Percentiles rank a stretch among this genome's conserved stretches.
phyloP scores from a whole-genome alignment of 2,888 invertebrate species.

The Drepana falcataria region DNA sequence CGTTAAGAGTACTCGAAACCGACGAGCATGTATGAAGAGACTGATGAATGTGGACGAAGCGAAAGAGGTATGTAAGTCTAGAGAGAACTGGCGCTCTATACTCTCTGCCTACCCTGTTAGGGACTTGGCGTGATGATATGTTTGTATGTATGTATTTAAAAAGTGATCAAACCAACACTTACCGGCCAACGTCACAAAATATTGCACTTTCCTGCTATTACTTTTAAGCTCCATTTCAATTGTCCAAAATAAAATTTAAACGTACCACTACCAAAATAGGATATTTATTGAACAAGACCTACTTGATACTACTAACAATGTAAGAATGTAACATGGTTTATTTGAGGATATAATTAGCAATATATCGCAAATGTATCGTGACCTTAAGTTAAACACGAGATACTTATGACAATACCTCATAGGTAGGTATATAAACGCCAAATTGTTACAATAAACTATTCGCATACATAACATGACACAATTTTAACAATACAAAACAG shows the following conservation, averaged over 20 bases:
- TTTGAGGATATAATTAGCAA: slow-evolving; percentile 20
- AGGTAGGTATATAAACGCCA: not conserved
- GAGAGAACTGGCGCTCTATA: too few relatives aligned
- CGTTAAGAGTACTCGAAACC: too few relatives aligned
- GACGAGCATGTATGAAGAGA: too few relatives aligned
- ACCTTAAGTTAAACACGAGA: slow-evolving; percentile 14
- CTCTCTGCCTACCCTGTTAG: too few relatives aligned
- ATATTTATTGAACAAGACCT: not conserved
- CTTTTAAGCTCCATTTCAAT: slow-evolving; percentile 20
- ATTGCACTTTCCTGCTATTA: slow-evolving; percentile 25
- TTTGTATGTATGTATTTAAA: too few relatives aligned
- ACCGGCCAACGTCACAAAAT: slow-evolving; percentile 30
- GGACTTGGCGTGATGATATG: too few relatives aligned
- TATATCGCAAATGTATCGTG: slow-evolving; percentile 14
- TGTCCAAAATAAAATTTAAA: not conserved
- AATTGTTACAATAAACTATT: not conserved
- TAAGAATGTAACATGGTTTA: slow-evolving; percentile 8
- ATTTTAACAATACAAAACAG: too few relatives aligned
- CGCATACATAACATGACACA: too few relatives aligned
- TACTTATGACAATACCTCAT: not conserved
- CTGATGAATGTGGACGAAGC: too few relatives aligned
- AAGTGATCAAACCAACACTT: too few relatives aligned
- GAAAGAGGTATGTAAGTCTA: too few relatives aligned
- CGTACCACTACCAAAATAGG: slow-evolving; percentile 2
- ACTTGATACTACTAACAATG: not conserved